Evolutionary conservation across 53 echinoderm and acorn worm species (phyloP).

Genomic region (Apostichopus leukothele): DNA sequence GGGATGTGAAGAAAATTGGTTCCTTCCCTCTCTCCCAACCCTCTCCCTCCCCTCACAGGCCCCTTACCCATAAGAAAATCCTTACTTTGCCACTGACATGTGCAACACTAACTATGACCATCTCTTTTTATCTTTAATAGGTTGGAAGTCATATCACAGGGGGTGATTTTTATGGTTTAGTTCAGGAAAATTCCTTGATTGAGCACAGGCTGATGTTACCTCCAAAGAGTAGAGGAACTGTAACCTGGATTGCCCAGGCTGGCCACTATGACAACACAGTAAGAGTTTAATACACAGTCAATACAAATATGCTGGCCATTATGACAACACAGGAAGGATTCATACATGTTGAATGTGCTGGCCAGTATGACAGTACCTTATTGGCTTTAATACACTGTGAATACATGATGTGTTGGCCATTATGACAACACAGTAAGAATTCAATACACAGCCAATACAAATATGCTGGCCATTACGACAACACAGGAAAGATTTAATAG

Average conservation of each 20-base stretch:
- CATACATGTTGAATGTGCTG: neutral
- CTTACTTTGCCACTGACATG: too few relatives aligned
- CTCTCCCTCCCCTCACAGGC: too few relatives aligned
- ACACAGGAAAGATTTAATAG: neutral
- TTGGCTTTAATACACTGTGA: too few relatives aligned
- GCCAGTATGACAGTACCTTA: too few relatives aligned
- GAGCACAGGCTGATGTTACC: conserved; percentile 95
- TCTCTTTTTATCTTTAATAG: conserved; percentile 44
- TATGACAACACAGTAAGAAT: conserved; percentile 84
- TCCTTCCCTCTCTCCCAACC: too few relatives aligned
- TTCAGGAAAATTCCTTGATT: conserved; percentile 91
- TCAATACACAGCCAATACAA: neutral
- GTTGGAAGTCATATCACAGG: conserved; percentile 97
- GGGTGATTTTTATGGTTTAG: conserved; percentile 91
- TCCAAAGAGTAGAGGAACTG: conserved; percentile 83
- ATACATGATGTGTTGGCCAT: too few relatives aligned
- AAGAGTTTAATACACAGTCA: conserved; percentile 39
- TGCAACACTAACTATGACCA: too few relatives aligned
- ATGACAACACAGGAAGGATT: neutral
- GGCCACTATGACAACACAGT: conserved; percentile 77
- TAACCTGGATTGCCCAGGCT: conserved; percentile 83
- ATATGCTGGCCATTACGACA: neutral
- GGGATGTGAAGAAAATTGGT: too few relatives aligned
- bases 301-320: neutral
- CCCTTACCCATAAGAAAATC: too few relatives aligned